Evolutionary conservation across 1,140 invertebrate species (phyloP).

Genomic region (Hylaeus anthracinus): DNA sequence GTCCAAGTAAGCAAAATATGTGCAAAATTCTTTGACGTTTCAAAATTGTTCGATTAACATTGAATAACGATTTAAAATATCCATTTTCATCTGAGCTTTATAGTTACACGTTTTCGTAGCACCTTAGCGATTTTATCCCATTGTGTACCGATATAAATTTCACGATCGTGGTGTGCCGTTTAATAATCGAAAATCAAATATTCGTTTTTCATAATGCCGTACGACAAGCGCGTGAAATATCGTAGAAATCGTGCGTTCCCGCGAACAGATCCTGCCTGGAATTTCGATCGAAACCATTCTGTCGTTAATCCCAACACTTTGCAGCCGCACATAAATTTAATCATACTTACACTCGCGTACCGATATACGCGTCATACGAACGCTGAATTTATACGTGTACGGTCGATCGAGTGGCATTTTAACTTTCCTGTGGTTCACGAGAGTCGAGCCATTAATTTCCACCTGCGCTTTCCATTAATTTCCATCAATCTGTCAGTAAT

Average conservation of each 20-base stretch:
- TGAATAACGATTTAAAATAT: too few relatives aligned
- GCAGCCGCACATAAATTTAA: constrained; percentile 41
- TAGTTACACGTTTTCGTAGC: too few relatives aligned
- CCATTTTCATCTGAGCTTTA: too few relatives aligned
- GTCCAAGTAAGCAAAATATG: too few relatives aligned
- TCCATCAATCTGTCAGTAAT: constrained; percentile 64
- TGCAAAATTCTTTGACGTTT: too few relatives aligned
- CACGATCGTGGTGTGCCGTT: too few relatives aligned
- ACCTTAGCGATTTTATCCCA: too few relatives aligned
- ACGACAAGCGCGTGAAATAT: background rate
- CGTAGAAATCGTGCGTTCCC: background rate
- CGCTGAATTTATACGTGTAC: constrained; percentile 37
- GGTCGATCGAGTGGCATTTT: constrained; percentile 40
- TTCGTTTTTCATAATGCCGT: too few relatives aligned
- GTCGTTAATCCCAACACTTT: constrained; percentile 40
- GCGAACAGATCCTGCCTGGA: background rate
- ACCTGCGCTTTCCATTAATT: constrained; percentile 55
- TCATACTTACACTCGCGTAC: constrained; percentile 17
- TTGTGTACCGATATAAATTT: too few relatives aligned
- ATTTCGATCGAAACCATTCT: constrained; percentile 2
- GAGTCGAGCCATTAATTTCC: constrained; percentile 56
- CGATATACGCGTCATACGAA: constrained; percentile 24
- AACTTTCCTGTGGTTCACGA: constrained; percentile 42
- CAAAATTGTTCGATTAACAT: too few relatives aligned
- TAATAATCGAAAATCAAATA: too few relatives aligned